Evolutionary conservation across 2,113 vertebrate species (phyloP).

Genomic region (Petroica traversi): DNA sequence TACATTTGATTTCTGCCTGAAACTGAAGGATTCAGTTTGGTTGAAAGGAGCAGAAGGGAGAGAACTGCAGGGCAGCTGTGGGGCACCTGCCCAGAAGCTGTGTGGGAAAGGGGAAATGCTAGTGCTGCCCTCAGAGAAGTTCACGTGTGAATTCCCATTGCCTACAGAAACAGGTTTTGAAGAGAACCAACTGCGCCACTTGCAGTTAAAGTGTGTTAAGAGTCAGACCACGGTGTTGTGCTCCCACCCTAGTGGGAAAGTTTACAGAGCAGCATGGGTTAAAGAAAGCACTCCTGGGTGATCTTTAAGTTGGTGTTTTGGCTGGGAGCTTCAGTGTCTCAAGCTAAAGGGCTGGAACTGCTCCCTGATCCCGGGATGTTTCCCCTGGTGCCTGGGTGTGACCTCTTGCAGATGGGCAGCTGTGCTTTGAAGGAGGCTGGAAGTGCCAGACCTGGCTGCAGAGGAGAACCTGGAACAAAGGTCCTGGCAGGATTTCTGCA

Average conservation of each 20-base stretch:
- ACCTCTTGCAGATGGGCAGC: too few relatives aligned
- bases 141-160: background rate
- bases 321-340: background rate
- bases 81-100: background rate
- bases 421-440: accelerated
- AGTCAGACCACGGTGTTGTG: background rate
- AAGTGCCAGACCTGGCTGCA: background rate
- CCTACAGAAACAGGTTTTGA: background rate
- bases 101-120: background rate
- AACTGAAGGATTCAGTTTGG: accelerated
- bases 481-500: background rate
- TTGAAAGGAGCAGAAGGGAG: background rate
- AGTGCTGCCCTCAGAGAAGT: background rate
- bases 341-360: background rate
- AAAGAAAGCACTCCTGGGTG: background rate
- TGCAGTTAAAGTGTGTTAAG: background rate
- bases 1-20: background rate
- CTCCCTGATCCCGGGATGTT: background rate
- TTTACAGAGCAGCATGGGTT: background rate
- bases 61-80: background rate
- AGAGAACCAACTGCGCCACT: background rate
- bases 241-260: background rate
- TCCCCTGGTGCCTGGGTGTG: accelerated
- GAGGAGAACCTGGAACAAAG: background rate
- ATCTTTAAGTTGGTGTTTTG: background rate